Base-by-base conservation (phyloP, 1,140 invertebrate genomes). In the Chrysomallon squamiferum region DNA sequence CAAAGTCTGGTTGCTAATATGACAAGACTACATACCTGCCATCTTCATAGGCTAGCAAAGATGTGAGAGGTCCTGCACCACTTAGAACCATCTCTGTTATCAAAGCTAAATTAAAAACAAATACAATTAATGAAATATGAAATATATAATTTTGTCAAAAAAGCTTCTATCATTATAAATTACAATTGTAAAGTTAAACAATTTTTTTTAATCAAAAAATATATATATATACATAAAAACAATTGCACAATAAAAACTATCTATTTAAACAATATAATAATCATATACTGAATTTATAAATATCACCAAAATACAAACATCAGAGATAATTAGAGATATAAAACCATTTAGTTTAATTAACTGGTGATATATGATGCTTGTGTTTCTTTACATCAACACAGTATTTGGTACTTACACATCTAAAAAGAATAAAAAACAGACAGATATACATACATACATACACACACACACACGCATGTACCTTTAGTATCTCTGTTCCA, bases 401-500 rank as follows among this genome's bases (percentile, higher is more conserved):
- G n/a, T n/a, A n/a, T n/a, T n/a, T n/a, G n/a, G n/a, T n/a, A n/a
- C n/a, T n/a, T n/a, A n/a, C n/a, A n/a, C n/a, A n/a, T n/a, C n/a
- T n/a, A n/a, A n/a, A n/a, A n/a, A n/a, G n/a, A n/a, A n/a, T n/a
- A n/a, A n/a, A n/a, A n/a, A n/a, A n/a, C n/a, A n/a, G n/a, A n/a
- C n/a, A n/a, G n/a, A n/a, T n/a, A n/a, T n/a, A n/a, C n/a, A n/a
- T n/a, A n/a, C n/a, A n/a, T n/a, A n/a, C n/a, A n/a, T n/a, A n/a
- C n/a, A n/a, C n/a, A n/a, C n/a, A n/a, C n/a, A n/a, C n/a, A n/a
- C n/a, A n/a, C n/a, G n/a, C n/a, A n/a, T n/a, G n/a, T 72, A 83
- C 82, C 81, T 75, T 65, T 72, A n/a, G 75, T 75, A 35, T 72
- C 60, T 60, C 66, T 62, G 65, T 82, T 74, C 82, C 81, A 84